Percentiles rank a stretch among this genome's conserved stretches.
Evolutionary conservation across 2,797 vertebrate genomes (phyloP).

Genomic region (Pangasius mekongensis): DNA sequence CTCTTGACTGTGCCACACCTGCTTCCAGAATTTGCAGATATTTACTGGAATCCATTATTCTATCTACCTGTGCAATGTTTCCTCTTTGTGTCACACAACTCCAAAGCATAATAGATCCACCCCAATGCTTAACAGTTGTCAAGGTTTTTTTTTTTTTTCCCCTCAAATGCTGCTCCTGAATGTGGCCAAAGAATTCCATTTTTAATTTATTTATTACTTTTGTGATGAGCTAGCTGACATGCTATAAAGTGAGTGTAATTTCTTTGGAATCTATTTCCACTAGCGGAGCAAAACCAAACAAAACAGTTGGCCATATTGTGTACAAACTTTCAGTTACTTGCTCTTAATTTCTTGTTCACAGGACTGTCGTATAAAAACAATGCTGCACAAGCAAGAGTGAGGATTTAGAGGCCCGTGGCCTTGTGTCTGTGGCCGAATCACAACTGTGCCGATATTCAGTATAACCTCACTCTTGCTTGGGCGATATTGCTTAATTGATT

Average conservation of each 20-base stretch:
- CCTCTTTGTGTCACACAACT: background rate
- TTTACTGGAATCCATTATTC: background rate
- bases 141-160: background rate
- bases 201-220: background rate
- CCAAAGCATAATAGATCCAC: no score
- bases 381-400: background rate
- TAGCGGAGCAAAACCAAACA: background rate
- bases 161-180: background rate
- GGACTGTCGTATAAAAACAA: background rate
- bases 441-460: background rate
- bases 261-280: background rate
- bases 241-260: background rate
- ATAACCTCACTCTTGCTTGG: background rate
- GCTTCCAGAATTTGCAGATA: background rate
- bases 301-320: background rate
- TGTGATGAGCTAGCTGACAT: background rate
- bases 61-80: background rate
- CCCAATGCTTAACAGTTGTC: background rate
- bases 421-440: background rate
- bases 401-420: background rate
- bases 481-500: background rate
- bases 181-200: background rate
- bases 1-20: background rate
- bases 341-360: background rate
- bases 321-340: background rate